Percentiles rank a stretch among this genome's conserved stretches.
These are phyloP conservation scores for Drosophila subpulchrella DNA, from an alignment of 1,140 invertebrate genomes.

Conservation along the genomic window DNA sequence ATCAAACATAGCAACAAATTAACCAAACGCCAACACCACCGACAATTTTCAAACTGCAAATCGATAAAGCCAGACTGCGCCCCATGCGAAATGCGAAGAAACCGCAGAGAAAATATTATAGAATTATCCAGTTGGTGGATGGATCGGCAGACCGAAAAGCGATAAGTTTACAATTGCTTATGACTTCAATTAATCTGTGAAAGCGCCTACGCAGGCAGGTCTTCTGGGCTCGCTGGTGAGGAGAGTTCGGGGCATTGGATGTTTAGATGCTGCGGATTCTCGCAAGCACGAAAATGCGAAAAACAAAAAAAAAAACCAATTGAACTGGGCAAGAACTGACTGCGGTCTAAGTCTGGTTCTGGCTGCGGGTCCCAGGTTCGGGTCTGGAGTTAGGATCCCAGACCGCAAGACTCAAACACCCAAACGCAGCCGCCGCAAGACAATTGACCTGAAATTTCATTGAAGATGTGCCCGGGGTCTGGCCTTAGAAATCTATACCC, in stretches of 20 bases:
- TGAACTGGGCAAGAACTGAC: slow-evolving; percentile 40
- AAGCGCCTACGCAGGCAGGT: slow-evolving; percentile 79
- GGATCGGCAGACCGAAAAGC: slow-evolving; percentile 56
- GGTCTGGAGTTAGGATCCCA: slow-evolving; percentile 36
- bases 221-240: not conserved
- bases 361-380: slow-evolving; percentile 36
- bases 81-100: slow-evolving; percentile 10
- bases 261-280: slow-evolving; percentile 22
- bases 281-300: slow-evolving; percentile 52
- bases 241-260: slow-evolving; percentile 11
- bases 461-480: slow-evolving; percentile 68
- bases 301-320: slow-evolving; percentile 65
- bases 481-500: slow-evolving; percentile 56
- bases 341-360: slow-evolving; percentile 44
- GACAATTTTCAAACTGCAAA: slow-evolving; percentile 41
- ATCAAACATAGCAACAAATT: slow-evolving; percentile 83
- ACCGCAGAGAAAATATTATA: slow-evolving; percentile 48
- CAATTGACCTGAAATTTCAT: slow-evolving; percentile 82
- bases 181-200: slow-evolving; percentile 84
- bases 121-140: slow-evolving; percentile 61
- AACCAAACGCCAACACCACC: slow-evolving; percentile 71
- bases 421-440: slow-evolving; percentile 65
- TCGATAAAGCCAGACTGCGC: slow-evolving; percentile 29
- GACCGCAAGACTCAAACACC: slow-evolving; percentile 35
- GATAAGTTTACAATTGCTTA: slow-evolving; percentile 84